Evolutionary conservation across 2,797 vertebrate species (phyloP).

Genomic region (Alexandromys oeconomus): DNA sequence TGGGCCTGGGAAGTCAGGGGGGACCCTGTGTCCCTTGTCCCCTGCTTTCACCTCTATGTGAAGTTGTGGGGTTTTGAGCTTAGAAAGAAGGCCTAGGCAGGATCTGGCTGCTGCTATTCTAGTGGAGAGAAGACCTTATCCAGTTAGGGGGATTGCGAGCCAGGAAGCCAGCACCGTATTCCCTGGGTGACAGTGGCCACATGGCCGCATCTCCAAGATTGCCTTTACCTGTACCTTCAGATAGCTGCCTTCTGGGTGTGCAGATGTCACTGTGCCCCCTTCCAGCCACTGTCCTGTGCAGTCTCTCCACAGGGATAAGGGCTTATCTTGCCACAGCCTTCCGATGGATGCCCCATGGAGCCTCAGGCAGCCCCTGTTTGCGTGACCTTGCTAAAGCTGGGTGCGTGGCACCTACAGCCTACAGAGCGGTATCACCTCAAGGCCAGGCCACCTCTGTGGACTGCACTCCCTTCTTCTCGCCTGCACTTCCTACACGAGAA

Average conservation of each 20-base stretch:
- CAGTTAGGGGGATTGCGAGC: not conserved
- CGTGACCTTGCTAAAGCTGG: not conserved
- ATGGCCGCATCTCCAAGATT: not conserved
- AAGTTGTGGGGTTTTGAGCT: not conserved
- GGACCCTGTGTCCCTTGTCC: not conserved
- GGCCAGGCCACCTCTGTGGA: not conserved
- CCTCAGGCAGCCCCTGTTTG: not conserved
- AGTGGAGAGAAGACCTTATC: not conserved
- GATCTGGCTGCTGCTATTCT: not conserved
- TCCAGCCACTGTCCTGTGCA: not conserved
- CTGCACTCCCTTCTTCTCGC: fast-evolving
- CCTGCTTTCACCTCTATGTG: not conserved
- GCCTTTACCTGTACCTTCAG: not conserved
- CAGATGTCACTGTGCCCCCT: not conserved
- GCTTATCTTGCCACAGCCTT: not conserved
- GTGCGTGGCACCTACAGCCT: fast-evolving
- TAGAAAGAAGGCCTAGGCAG: not conserved
- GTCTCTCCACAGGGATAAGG: not conserved
- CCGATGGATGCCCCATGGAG: not conserved
- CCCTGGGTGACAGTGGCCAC: not conserved
- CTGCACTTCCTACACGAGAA: not conserved
- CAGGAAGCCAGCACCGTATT: not conserved
- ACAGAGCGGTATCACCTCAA: fast-evolving
- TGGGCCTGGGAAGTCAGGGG: not conserved
- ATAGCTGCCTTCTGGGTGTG: not conserved